phyloP scores from a whole-genome alignment of 1,140 invertebrate genomes.

The Macrotrachela quadricornifera region DNA sequence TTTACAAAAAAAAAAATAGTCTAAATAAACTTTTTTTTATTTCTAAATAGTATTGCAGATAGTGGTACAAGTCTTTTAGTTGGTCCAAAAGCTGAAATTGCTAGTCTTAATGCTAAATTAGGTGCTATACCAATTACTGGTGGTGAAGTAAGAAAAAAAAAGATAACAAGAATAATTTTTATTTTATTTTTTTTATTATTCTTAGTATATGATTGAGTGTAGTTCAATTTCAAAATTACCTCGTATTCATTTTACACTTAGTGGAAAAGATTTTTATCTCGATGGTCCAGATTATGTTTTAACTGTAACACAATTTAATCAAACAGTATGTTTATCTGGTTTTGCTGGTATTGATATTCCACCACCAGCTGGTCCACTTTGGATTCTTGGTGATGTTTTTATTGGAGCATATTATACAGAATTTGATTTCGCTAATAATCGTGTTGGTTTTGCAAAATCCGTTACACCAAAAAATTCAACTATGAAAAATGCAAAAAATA shows the following conservation, averaged over 20 bases:
- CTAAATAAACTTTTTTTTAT: no score
- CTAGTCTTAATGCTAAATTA: constrained; percentile 52
- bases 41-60: constrained; percentile 51
- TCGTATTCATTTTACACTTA: constrained; percentile 41
- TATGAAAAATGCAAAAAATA: no score
- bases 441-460: constrained; percentile 68
- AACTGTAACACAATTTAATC: constrained; percentile 39
- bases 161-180: no score
- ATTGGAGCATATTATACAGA: constrained; percentile 86
- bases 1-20: no score
- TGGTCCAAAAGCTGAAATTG: constrained; percentile 65
- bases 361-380: constrained; percentile 39
- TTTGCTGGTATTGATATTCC: constrained; percentile 91
- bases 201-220: no score
- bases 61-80: constrained; percentile 91
- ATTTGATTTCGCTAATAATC: constrained; percentile 71
- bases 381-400: constrained; percentile 55
- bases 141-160: constrained; percentile 40
- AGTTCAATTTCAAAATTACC: no score
- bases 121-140: constrained; percentile 54
- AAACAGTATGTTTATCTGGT: constrained; percentile 67
- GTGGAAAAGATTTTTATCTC: constrained; percentile 54
- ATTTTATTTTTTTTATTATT: no score
- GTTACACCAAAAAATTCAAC: neutral
- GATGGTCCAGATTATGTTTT: constrained; percentile 64